Percentiles rank a stretch among this genome's conserved stretches.
Conservation (phyloP, 2,113 vertebrate genomes). For the Ctenodactylus gundi region DNA sequence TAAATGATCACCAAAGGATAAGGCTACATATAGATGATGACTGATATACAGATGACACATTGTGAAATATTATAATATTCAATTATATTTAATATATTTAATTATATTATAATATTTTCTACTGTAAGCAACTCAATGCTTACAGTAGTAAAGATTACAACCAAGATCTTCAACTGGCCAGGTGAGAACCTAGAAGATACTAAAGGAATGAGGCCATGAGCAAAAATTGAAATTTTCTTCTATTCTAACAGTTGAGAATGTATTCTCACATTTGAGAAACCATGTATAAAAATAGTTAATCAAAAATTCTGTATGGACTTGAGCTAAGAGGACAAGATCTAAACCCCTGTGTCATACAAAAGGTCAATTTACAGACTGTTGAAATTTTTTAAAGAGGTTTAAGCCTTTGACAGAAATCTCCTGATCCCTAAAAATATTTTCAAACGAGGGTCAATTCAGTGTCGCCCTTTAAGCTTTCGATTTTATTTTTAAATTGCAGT, state of each 20-base stretch:
- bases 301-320: background rate
- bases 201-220: background rate
- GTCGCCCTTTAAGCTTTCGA: constrained; percentile 30
- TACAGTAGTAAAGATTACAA: no score
- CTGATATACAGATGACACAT: background rate
- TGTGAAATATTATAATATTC: background rate
- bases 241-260: background rate
- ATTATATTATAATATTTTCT: no score
- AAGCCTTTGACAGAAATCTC: constrained; percentile 50
- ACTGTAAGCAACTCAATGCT: no score
- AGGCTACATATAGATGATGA: background rate
- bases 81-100: no score
- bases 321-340: background rate
- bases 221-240: background rate
- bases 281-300: background rate
- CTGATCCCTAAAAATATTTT: constrained; percentile 67
- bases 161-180: background rate
- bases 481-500: background rate
- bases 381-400: constrained; percentile 58
- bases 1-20: background rate
- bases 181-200: background rate
- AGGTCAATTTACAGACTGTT: background rate
- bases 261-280: background rate
- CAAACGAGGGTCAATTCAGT: constrained; percentile 40
- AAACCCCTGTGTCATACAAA: background rate